phyloP scores from a whole-genome alignment of 2,888 invertebrate genomes.

The Ctena decussata region DNA sequence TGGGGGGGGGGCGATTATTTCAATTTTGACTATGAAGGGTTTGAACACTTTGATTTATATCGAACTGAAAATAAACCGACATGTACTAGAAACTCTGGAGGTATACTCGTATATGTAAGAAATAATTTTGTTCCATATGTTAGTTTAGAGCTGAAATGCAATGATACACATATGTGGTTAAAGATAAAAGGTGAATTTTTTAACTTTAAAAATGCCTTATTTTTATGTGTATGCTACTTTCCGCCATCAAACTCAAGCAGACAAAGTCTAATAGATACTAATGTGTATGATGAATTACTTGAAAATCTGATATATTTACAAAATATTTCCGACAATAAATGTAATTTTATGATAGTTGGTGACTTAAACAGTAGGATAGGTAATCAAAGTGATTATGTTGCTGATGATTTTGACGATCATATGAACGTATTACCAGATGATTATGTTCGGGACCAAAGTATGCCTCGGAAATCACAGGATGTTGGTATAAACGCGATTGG shows the following conservation, averaged over 20 bases:
- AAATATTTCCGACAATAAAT: not conserved
- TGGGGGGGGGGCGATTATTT: not conserved
- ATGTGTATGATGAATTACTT: constrained; percentile 11
- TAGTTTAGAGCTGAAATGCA: not conserved
- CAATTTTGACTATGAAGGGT: constrained; percentile 16
- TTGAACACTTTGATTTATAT: not conserved
- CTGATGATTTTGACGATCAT: constrained; percentile 14
- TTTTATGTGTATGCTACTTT: constrained; percentile 28
- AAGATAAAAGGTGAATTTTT: not conserved
- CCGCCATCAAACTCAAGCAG: constrained; percentile 20
- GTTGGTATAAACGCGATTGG: constrained; percentile 10
- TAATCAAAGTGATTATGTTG: constrained; percentile 19
- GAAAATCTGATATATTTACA: not conserved
- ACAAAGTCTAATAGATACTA: constrained; percentile 2
- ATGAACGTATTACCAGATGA: constrained; percentile 23
- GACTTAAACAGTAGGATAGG: constrained; percentile 12
- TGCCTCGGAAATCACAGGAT: constrained; percentile 7
- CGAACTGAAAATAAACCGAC: not conserved
- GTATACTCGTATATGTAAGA: constrained; percentile 4
- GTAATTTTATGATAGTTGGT: constrained; percentile 21
- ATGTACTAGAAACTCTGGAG: constrained; percentile 21
- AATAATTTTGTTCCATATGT: not conserved
- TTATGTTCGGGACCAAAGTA: not conserved
- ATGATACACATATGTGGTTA: constrained; percentile 27
- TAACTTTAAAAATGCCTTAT: not conserved